Percentiles rank a stretch among this genome's conserved stretches.
Conservation (phyloP, 2,888 invertebrate species). For the Dastarcus helophoroides region DNA sequence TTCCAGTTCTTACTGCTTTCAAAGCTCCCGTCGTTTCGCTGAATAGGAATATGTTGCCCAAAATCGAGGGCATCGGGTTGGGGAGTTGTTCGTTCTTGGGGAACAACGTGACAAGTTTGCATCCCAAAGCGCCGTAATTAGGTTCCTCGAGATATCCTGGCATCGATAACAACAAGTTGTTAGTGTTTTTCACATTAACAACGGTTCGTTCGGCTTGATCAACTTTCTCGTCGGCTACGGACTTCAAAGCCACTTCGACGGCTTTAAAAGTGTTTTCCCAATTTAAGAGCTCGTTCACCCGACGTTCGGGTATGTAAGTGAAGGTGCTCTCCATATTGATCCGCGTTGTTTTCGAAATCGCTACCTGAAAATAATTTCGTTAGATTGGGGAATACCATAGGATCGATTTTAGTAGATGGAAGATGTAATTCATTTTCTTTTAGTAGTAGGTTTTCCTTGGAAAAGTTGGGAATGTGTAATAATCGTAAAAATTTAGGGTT, state of each 20-base stretch:
- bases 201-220: neutral
- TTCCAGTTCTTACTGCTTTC: conserved; percentile 31
- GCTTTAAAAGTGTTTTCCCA: neutral
- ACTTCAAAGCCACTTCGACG: neutral
- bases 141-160: conserved; percentile 36
- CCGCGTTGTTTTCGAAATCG: no score
- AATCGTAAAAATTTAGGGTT: no score
- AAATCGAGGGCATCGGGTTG: conserved; percentile 32
- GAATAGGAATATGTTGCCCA: conserved; percentile 39
- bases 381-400: no score
- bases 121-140: conserved; percentile 29
- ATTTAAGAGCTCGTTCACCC: neutral
- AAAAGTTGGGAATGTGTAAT: no score
- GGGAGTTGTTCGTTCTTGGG: conserved; percentile 31
- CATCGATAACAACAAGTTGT: conserved; percentile 34
- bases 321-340: no score
- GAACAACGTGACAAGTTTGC: conserved; percentile 41
- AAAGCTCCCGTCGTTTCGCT: conserved; percentile 35
- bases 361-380: no score
- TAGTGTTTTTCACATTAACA: neutral
- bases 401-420: no score
- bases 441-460: no score
- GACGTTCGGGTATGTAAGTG: neutral
- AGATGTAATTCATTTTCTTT: no score
- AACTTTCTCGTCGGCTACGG: conserved; percentile 1